A percentile compares a stretch with the other conserved stretches of the same genome.
phyloP scores from a whole-genome alignment of 2,888 invertebrate species.

The Ypsolopha sequella region DNA sequence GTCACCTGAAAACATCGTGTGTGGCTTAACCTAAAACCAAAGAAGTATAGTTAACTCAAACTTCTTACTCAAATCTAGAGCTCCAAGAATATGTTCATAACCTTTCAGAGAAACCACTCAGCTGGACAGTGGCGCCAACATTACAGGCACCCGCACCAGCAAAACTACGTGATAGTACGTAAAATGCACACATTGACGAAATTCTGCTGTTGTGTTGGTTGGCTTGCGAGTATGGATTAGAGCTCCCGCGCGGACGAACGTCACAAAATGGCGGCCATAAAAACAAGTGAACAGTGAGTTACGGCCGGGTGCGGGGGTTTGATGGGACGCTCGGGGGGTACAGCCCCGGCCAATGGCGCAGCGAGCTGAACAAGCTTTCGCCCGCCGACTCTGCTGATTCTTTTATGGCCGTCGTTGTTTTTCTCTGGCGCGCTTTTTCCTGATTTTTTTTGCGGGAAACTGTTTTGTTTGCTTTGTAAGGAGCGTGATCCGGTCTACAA shows the following conservation, averaged over 20 bases:
- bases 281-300: conserved; percentile 71
- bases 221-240: conserved; percentile 39
- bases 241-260: conserved; percentile 61
- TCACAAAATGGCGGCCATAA: conserved; percentile 71
- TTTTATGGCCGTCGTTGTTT: conserved; percentile 65
- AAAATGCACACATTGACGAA: conserved; percentile 5
- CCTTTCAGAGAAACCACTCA: conserved; percentile 1
- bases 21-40: too few relatives aligned
- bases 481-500: conserved; percentile 32
- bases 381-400: conserved; percentile 67
- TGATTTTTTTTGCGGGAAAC: conserved; percentile 45
- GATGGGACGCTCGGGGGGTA: conserved; percentile 19
- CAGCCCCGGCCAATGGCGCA: conserved; percentile 46
- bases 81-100: too few relatives aligned
- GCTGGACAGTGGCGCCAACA: conserved; percentile 3
- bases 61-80: too few relatives aligned
- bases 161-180: neutral
- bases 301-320: conserved; percentile 36
- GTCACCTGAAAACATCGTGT: too few relatives aligned
- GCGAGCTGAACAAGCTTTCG: conserved; percentile 53
- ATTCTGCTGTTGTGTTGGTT: conserved; percentile 6
- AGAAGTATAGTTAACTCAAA: too few relatives aligned
- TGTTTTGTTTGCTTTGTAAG: conserved; percentile 65
- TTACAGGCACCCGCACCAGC: neutral
- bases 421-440: conserved; percentile 64